Conservation (phyloP, 2,113 vertebrate genomes). For the Garra rufa region DNA sequence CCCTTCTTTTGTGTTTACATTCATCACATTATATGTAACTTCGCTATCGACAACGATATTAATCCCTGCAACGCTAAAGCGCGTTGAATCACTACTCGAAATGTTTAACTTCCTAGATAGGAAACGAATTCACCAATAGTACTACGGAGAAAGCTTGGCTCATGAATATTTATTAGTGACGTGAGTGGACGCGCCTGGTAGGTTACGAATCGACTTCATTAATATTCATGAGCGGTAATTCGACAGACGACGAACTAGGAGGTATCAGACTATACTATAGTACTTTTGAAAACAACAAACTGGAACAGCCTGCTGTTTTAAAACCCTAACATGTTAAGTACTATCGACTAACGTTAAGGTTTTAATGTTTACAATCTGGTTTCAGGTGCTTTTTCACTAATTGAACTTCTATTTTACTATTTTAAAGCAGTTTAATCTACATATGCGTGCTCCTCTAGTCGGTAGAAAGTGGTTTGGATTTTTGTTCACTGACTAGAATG, state of each 20-base stretch:
- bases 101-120: slow-evolving; percentile 17
- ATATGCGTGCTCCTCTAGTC: not conserved
- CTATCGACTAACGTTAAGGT: not conserved
- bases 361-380: not conserved
- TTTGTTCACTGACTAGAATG: not conserved
- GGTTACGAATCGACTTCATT: not conserved
- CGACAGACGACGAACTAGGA: not conserved
- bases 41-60: not conserved
- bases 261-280: too few species aligned
- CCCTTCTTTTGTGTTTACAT: slow-evolving; percentile 5
- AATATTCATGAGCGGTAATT: slow-evolving; percentile 5
- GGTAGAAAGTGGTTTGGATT: not conserved
- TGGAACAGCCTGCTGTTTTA: not conserved
- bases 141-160: not conserved
- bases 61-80: not conserved
- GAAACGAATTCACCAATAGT: not conserved
- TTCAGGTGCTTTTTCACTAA: too few species aligned
- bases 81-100: not conserved
- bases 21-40: not conserved
- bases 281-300: not conserved
- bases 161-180: slow-evolving; percentile 33
- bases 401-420: not conserved
- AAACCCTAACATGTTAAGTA: not conserved
- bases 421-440: not conserved
- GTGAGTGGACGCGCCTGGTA: not conserved